Evolutionary conservation across 2,888 invertebrate genomes (phyloP), one percentile per base, ranked within the genome.

Genomic region (Zootermopsis nevadensis): DNA sequence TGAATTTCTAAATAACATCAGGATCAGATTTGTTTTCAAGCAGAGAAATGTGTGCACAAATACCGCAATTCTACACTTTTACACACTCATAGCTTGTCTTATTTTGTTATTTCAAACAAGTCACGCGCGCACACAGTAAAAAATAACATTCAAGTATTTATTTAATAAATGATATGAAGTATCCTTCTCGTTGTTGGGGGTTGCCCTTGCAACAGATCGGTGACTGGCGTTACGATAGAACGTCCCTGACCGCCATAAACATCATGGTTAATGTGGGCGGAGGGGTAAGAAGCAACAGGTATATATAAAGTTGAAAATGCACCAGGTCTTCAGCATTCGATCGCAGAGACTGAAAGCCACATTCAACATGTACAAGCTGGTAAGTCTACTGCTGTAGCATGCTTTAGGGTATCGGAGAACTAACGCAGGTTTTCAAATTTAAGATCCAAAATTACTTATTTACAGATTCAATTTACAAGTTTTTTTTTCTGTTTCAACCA

Each of bases 341-440:
- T 35, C 53, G 35, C 69, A 66, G n/a, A 35, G 33, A 66, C 35
- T 24, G 35, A 81, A 74, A 35, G 38, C 27, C 76, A 27, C 77
- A 10, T 84, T 86, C 85, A 88, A 87, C 83, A 89, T 89, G 89
- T 89, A 88, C 87, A 89, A 89, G 87, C 88, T 88, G 86, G 90
- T 89, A 86, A 88, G 89, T 88, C 38, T 12, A 8, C 69, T 10
- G 22, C 33, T 30, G 31, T n/a, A 67, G 19, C 30, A 31, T 12
- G 3, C n/a, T n/a, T n/a, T n/a, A n/a, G n/a, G n/a, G n/a, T n/a
- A n/a, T n/a, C n/a, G n/a, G n/a, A n/a, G n/a, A n/a, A n/a, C 38
- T 38, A 4, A 38, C 10, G 38, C 10, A 38, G 38, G 38, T 4
- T 7, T 38, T 38, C 38, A 10, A 10, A 10, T 38, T 10, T 10